Evolutionary conservation across 2,797 vertebrate genomes (phyloP).

Genomic region (Neomorphus geoffroyi): DNA sequence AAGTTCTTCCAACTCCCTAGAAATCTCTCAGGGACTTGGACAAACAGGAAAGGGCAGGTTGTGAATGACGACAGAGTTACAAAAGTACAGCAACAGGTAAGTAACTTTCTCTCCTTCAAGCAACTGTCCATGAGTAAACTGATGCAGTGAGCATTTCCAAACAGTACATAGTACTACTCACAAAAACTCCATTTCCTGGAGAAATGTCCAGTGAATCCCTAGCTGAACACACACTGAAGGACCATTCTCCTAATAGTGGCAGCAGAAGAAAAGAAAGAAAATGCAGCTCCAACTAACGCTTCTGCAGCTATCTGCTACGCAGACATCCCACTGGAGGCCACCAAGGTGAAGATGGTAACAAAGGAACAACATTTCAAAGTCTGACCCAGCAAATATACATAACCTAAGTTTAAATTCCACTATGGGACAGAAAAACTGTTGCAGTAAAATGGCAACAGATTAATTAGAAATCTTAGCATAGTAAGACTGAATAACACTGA

Average conservation of each 20-base stretch:
- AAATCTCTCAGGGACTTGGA: not conserved
- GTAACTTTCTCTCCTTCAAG: not conserved
- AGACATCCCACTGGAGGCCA: not conserved
- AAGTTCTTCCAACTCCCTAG: not conserved
- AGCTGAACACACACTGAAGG: not conserved
- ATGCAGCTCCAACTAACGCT: not conserved
- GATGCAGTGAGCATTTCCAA: not conserved
- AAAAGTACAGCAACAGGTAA: not conserved
- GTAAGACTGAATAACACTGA: not conserved
- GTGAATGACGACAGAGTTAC: not conserved
- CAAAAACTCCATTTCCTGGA: not conserved
- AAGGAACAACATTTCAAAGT: not conserved
- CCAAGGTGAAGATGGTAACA: rapidly evolving
- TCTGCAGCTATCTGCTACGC: not conserved
- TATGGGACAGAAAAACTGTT: too few species aligned
- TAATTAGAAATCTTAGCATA: not conserved
- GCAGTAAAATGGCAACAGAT: not conserved
- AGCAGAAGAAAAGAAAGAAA: not conserved
- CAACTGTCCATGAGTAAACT: rapidly evolving
- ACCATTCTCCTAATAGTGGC: not conserved
- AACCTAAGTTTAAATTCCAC: not conserved
- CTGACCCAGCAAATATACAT: not conserved
- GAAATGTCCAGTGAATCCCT: not conserved
- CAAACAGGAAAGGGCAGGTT: not conserved
- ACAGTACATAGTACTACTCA: not conserved